Base-by-base conservation (phyloP, 2,888 invertebrate species). In the Lasioglossum leucozonium region DNA sequence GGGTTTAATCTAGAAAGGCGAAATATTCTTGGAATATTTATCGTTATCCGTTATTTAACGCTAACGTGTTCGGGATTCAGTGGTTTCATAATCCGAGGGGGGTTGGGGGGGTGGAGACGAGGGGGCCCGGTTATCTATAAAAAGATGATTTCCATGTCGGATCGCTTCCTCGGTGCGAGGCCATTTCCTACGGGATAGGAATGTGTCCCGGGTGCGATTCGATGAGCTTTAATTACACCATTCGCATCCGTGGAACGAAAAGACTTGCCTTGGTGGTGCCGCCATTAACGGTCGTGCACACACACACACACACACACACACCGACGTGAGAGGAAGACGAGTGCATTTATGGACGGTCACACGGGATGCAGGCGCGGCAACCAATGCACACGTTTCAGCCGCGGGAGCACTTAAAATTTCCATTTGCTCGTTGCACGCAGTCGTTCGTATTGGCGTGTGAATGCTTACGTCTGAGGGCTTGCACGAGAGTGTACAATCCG, bases 331-430 rank as follows among this genome's bases (percentile, higher is more conserved):
- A 69, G 65, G 79, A 82, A 76, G 82, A 78, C 76, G 71, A 77
- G 44, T 72, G 76, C 88, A 86, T 89, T 90, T 89, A 85, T 51
- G 87, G 81, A 72, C 77, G 67, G 76, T 82, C 81, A 51, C 78
- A 65, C 42, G 80, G 79, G 81, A 79, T 77, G 40, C 82, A 65
- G 72, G 30, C 62, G 62, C 77, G 71, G 71, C 79, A 73, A 78
- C 73, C 79, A 58, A 81, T 79, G 77, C 87, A 82, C 76, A 82
- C 76, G 79, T 91, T 91, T 87, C 86, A 86, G 72, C 72, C 80
- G 78, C 83, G 88, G 87, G 85, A 87, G 90, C 92, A 91, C 91
- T 92, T 91, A 91, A 92, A 92, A 91, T 92, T 92, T 91, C 91
- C 92, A 92, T 92, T 91, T 92, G 85, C 88, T 84, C 87, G 88